Conservation (phyloP, 92 coral and sea anemone species). For the Actinostola sp. region DNA sequence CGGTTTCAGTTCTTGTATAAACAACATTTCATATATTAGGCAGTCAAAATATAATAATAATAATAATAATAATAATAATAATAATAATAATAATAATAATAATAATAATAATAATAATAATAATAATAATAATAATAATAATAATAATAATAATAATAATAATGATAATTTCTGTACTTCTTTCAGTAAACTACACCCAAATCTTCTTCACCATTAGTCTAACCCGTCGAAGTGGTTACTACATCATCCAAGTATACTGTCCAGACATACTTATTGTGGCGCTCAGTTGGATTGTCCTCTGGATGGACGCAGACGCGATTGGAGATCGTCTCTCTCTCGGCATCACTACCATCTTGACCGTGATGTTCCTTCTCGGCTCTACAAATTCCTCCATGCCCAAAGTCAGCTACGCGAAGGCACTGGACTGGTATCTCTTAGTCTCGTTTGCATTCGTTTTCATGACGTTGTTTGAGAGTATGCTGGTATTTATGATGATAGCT, state of each 20-base stretch:
- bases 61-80: too few relatives aligned
- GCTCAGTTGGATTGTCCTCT: constrained; percentile 69
- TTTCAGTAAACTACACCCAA: constrained; percentile 38
- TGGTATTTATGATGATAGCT: constrained; percentile 46
- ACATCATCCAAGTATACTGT: constrained; percentile 65
- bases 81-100: too few relatives aligned
- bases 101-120: too few relatives aligned
- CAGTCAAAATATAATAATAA: too few relatives aligned
- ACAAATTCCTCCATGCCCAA: constrained; percentile 66
- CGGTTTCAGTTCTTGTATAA: too few relatives aligned
- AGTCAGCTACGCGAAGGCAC: constrained; percentile 78
- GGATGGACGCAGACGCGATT: constrained; percentile 59
- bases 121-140: too few relatives aligned
- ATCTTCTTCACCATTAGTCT: constrained; percentile 46
- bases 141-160: not conserved
- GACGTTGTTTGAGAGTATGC: constrained; percentile 69
- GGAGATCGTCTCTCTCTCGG: constrained; percentile 75
- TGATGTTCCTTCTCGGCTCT: constrained; percentile 73
- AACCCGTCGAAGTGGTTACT: constrained; percentile 71
- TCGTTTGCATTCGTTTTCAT: constrained; percentile 72
- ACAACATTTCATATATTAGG: too few relatives aligned
- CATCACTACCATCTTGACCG: constrained; percentile 70
- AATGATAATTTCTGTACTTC: not conserved
- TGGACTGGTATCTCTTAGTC: constrained; percentile 65
- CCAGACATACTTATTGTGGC: constrained; percentile 68